Evolutionary conservation across 2,113 vertebrate species (phyloP).

Genomic region (Burhinus bistriatus): DNA sequence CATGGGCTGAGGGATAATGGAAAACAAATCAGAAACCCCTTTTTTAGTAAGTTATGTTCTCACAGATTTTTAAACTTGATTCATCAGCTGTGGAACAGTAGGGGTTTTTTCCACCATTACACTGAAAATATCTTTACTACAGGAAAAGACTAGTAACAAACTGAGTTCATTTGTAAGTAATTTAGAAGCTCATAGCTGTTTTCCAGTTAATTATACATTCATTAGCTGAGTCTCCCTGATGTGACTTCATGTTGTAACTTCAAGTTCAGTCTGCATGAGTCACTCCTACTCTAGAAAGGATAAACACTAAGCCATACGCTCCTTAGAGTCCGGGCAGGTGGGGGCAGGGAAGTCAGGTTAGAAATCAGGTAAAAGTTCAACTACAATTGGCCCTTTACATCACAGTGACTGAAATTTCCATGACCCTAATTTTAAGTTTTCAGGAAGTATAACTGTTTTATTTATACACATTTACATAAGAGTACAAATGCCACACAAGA

Average conservation of each 20-base stretch:
- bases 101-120: not conserved
- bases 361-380: not conserved
- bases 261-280: not conserved
- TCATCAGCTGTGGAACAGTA: not conserved
- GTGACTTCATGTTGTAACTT: not conserved
- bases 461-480: not conserved
- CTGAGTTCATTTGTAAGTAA: not conserved
- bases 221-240: not conserved
- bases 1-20: not conserved
- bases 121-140: not conserved
- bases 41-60: not conserved
- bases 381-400: not conserved
- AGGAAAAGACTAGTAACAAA: not conserved
- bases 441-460: not conserved
- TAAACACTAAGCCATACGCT: not conserved
- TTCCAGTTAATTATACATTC: not conserved
- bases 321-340: not conserved
- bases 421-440: not conserved
- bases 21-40: not conserved
- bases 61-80: not conserved
- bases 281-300: not conserved
- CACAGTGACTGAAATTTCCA: not conserved
- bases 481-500: constrained; percentile 9
- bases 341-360: not conserved
- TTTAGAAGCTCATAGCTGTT: not conserved